These are phyloP conservation scores for Cairina moschata DNA, from an alignment of 2,113 vertebrate species.

Conservation along the genomic window DNA sequence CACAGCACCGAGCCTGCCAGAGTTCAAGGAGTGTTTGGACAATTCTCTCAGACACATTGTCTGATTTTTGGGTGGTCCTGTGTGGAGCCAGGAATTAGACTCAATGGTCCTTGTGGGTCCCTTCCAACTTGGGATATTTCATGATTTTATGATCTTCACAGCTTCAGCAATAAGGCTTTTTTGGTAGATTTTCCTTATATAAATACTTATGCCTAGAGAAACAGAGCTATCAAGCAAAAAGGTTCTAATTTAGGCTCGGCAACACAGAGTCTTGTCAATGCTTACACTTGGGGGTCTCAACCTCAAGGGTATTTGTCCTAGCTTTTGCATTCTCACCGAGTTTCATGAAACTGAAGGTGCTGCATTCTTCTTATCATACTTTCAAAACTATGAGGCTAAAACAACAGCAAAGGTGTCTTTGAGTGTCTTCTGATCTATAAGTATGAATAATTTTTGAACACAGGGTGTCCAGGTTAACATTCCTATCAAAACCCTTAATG, in stretches of 20 bases:
- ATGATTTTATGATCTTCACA: neutral
- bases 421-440: neutral
- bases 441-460: neutral
- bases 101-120: neutral
- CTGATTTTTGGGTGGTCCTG: no score
- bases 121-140: neutral
- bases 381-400: neutral
- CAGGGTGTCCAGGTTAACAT: neutral
- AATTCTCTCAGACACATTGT: no score
- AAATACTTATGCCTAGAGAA: neutral
- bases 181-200: neutral
- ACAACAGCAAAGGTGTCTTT: neutral
- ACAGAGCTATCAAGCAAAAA: neutral
- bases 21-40: neutral
- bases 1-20: neutral
- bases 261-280: neutral
- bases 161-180: neutral
- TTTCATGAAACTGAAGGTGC: neutral
- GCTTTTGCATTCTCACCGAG: neutral
- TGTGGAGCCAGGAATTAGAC: no score
- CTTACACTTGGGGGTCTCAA: neutral
- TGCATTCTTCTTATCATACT: neutral
- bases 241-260: neutral
- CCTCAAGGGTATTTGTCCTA: neutral
- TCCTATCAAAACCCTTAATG: neutral